Evolutionary conservation across 2,888 invertebrate species (phyloP), one percentile per base, ranked within the genome.

Genomic region (Bedellia somnulentella): DNA sequence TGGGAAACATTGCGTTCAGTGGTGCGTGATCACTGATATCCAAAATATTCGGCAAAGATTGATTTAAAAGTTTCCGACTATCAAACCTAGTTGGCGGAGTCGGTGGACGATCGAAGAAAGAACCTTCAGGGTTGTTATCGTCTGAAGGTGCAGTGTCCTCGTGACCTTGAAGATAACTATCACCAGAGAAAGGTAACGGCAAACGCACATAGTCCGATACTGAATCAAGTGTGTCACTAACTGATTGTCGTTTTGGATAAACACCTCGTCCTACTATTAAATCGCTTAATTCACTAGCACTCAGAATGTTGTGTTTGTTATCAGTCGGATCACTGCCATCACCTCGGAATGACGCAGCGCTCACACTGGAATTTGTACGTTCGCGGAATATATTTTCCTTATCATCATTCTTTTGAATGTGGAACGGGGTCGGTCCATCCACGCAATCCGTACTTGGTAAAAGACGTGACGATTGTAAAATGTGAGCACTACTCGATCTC

Each of bases 291-390:
- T 91, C 91, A 50, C 89, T 89, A 4, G 91, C 91, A 17, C 89
- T 88, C 5, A 91, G 73, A 33, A 89, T 66, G 13, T 86, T 83
- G 38, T 86, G 87, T 43, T 85, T 84, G 38, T 80, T 84, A 49
- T 88, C 88, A 1, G 90, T 87, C 3, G 91, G 91, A 58, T 91
- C 91, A 49, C 90, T 91, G n/a, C 91, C 91, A 47, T 91, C 91
- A 3, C 91, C 91, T 27, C 89, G 85, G 54, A 91, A 91, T 29
- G 90, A 90, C 16, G 81, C 77, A n/a, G 85, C 83, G 54, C 90
- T 90, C 1, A 87, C 81, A 43, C 87, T 86, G 2, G 91, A 91
- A 49, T 89, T 88, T 23, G 89, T 86, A 32, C 87, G 68, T 48
- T 83, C 75, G 34, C 87, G 70, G 49, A 85, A 86, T 28, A 57